These are phyloP conservation scores for Omphaloscelis lunosa DNA, from an alignment of 2,888 invertebrate genomes.

Conservation along the genomic window DNA sequence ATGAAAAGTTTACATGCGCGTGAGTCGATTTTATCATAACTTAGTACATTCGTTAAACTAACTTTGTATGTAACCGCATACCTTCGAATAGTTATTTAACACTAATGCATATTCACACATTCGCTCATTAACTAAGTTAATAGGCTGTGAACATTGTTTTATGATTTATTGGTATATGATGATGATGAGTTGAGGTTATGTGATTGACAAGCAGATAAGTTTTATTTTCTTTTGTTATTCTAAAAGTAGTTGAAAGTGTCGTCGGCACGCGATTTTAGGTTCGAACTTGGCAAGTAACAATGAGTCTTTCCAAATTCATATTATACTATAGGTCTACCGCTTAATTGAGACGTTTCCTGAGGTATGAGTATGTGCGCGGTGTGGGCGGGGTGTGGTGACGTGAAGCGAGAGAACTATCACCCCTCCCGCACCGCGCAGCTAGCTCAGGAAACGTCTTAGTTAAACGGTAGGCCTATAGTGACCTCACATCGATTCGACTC, in stretches of 20 bases:
- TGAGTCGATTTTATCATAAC: constrained; percentile 15
- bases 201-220: constrained; percentile 23
- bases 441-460: too few species aligned
- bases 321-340: too few species aligned
- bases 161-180: constrained; percentile 38
- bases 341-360: too few species aligned
- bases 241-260: neutral
- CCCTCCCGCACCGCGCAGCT: too few species aligned
- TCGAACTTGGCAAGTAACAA: neutral
- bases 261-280: neutral
- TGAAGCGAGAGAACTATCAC: too few species aligned
- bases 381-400: too few species aligned
- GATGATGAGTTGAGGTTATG: constrained; percentile 44
- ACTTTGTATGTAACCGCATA: constrained; percentile 47
- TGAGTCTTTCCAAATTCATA: neutral
- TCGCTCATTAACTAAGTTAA: constrained; percentile 54
- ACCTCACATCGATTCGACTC: too few species aligned
- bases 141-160: constrained; percentile 39
- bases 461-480: too few species aligned
- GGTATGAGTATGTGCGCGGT: too few species aligned
- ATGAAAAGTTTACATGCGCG: constrained; percentile 38
- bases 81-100: constrained; percentile 61
- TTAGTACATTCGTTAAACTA: constrained; percentile 32
- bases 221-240: constrained; percentile 12
- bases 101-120: constrained; percentile 62